phyloP scores from a whole-genome alignment of 2,113 vertebrate species.

The Rhipidura dahli region DNA sequence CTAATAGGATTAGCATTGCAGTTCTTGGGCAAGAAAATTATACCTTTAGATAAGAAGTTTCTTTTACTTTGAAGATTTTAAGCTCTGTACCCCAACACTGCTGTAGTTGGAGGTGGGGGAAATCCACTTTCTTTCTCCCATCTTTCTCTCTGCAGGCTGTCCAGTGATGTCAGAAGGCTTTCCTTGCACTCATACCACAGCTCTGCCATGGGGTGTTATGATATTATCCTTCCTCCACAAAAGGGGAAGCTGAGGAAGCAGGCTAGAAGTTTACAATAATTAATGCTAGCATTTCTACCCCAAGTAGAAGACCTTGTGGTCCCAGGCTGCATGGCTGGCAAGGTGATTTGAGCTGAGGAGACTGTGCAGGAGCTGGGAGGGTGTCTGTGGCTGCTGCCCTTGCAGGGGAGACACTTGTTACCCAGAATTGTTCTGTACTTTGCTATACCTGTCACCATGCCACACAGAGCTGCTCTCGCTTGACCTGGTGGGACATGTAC shows the following conservation, averaged over 20 bases:
- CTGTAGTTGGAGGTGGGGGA: not conserved
- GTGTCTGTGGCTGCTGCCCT: not conserved
- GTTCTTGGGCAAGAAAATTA: not conserved
- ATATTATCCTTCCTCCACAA: not conserved
- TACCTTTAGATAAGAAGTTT: not conserved
- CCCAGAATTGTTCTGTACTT: not conserved
- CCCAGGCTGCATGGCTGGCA: fast-evolving
- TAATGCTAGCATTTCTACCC: not conserved
- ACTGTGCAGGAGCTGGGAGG: not conserved
- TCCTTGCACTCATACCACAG: not conserved
- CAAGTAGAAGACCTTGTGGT: not conserved
- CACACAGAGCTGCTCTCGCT: not conserved
- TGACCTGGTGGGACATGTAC: not conserved
- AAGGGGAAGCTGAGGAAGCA: not conserved
- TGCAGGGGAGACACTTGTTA: not conserved
- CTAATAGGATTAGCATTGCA: slow-evolving; percentile 16
- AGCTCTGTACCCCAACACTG: not conserved
- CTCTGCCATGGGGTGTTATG: not conserved
- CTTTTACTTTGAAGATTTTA: not conserved
- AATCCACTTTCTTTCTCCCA: not conserved
- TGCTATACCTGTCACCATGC: fast-evolving
- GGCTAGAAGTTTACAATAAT: not conserved
- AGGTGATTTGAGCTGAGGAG: not conserved
- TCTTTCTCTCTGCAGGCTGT: not conserved
- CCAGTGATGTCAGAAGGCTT: not conserved